Conservation (phyloP, 2,797 vertebrate genomes). For the Euphonia xanthogaster region DNA sequence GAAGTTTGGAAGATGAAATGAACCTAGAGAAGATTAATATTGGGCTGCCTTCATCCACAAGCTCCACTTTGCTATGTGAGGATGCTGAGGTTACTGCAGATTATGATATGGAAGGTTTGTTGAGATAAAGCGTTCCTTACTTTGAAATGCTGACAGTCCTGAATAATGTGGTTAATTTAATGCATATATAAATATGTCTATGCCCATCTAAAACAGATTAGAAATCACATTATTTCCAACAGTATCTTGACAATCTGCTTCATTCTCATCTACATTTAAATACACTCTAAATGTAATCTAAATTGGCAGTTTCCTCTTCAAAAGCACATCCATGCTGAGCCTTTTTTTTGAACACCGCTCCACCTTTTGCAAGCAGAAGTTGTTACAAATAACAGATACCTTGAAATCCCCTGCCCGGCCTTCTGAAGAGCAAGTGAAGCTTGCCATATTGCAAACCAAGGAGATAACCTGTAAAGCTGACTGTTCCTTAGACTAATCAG, state of each 20-base stretch:
- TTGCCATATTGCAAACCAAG: background rate
- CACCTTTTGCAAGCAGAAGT: background rate
- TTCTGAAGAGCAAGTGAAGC: background rate
- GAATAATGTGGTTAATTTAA: background rate
- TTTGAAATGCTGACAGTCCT: background rate
- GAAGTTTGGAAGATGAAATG: slow-evolving; percentile 94
- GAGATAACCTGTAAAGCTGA: background rate
- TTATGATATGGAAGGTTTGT: slow-evolving; percentile 96
- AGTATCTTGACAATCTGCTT: background rate
- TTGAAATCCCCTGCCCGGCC: background rate
- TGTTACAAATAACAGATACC: background rate
- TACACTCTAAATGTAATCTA: background rate
- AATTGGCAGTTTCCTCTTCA: background rate
- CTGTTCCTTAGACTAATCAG: background rate
- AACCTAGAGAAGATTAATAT: slow-evolving; percentile 90
- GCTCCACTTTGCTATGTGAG: slow-evolving; percentile 94
- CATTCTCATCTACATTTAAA: background rate
- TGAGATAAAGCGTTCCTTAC: background rate
- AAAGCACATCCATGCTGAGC: background rate
- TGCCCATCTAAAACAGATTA: background rate
- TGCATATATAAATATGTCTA: background rate
- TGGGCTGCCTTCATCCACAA: slow-evolving; percentile 88
- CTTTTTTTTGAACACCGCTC: background rate
- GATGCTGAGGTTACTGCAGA: slow-evolving; percentile 90
- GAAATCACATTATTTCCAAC: background rate